These are phyloP conservation scores for Drosophila phalerata DNA, from an alignment of 2,888 invertebrate genomes.

Conservation along the genomic window DNA sequence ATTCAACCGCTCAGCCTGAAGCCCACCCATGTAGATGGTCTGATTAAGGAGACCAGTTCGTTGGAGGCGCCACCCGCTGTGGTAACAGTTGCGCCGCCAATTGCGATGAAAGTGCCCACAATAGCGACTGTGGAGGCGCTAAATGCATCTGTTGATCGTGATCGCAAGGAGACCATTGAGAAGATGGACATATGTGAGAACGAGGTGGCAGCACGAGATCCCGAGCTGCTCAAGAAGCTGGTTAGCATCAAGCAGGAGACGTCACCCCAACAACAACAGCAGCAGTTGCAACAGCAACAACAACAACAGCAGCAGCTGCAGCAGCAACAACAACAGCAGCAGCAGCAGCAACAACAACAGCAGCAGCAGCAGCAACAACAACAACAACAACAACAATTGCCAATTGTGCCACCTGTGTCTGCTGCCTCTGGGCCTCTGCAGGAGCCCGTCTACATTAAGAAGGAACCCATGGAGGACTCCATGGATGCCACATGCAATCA, in stretches of 20 bases:
- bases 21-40: slow-evolving; percentile 56
- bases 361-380: slow-evolving; percentile 42
- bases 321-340: slow-evolving; percentile 36
- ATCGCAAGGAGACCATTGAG: slow-evolving; percentile 76
- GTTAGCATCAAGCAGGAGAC: slow-evolving; percentile 85
- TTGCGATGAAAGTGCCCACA: slow-evolving; percentile 82
- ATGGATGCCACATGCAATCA: slow-evolving; percentile 85
- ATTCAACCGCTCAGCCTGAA: slow-evolving; percentile 55
- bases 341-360: slow-evolving; percentile 45
- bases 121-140: slow-evolving; percentile 81
- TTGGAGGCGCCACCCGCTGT: slow-evolving; percentile 39
- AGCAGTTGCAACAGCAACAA: slow-evolving; percentile 10
- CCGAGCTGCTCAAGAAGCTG: slow-evolving; percentile 85
- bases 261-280: slow-evolving; percentile 59
- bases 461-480: slow-evolving; percentile 86
- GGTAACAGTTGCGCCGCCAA: slow-evolving; percentile 53
- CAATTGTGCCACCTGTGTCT: slow-evolving; percentile 38
- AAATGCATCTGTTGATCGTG: slow-evolving; percentile 81
- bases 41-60: slow-evolving; percentile 53
- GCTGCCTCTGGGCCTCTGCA: slow-evolving; percentile 57
- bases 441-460: slow-evolving; percentile 88
- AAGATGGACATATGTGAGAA: slow-evolving; percentile 76
- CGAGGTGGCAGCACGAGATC: slow-evolving; percentile 78
- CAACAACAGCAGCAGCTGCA: slow-evolving; percentile 1
- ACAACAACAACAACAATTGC: slow-evolving; percentile 43